These are phyloP conservation scores for Acromyrmex heyeri DNA, from an alignment of 1,140 invertebrate genomes.

Conservation along the genomic window DNA sequence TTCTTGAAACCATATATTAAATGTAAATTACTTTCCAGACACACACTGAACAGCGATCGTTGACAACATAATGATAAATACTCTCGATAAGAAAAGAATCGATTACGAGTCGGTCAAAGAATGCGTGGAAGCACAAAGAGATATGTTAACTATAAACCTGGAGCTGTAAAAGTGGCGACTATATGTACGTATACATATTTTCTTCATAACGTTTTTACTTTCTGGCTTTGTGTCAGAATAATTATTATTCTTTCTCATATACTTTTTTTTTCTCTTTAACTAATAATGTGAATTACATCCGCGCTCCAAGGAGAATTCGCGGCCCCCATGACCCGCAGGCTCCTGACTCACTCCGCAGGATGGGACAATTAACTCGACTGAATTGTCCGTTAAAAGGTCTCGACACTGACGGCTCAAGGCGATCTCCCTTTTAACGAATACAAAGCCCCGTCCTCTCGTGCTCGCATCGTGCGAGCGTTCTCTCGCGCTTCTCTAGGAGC, in stretches of 20 bases:
- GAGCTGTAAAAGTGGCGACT: background rate
- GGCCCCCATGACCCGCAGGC: slow-evolving; percentile 62
- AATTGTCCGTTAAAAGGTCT: slow-evolving; percentile 78
- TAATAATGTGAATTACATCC: slow-evolving; percentile 59
- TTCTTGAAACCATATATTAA: background rate
- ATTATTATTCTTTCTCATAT: slow-evolving; percentile 43
- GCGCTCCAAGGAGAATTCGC: slow-evolving; percentile 40
- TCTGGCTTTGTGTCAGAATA: slow-evolving; percentile 9
- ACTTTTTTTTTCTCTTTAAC: background rate
- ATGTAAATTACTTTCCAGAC: slow-evolving; percentile 20
- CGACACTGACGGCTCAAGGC: slow-evolving; percentile 73
- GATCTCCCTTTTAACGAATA: slow-evolving; percentile 65
- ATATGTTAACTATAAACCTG: background rate
- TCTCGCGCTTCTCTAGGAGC: background rate
- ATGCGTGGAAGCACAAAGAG: background rate
- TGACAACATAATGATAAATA: background rate
- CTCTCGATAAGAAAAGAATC: background rate
- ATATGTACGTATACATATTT: background rate
- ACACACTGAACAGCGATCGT: background rate
- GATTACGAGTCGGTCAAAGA: background rate
- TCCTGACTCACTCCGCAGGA: slow-evolving; percentile 77
- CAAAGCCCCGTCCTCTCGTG: slow-evolving; percentile 21
- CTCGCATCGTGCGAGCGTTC: background rate
- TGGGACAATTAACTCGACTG: slow-evolving; percentile 80
- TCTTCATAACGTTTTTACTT: background rate